Percentiles rank a stretch among this genome's conserved stretches.
phyloP scores from a whole-genome alignment of 1,140 invertebrate genomes.

The Bombus terrestris region DNA sequence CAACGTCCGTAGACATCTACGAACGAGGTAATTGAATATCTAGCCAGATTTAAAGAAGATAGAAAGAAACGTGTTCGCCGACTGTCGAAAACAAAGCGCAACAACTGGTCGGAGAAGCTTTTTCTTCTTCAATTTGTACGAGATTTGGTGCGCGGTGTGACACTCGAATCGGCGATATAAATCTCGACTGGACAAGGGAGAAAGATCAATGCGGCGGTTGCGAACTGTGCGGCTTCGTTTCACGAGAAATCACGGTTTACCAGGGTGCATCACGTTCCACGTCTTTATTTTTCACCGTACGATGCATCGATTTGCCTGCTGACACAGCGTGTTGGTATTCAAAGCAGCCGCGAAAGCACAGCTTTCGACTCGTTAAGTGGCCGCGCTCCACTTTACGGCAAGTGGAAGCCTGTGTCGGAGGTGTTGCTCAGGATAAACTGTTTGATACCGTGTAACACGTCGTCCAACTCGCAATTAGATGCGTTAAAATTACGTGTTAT shows the following conservation, averaged over 20 bases:
- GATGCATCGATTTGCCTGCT: conserved; percentile 10
- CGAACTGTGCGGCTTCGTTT: not conserved
- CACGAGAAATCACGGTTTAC: not conserved
- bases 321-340: conserved; percentile 17
- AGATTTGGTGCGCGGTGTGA: not conserved
- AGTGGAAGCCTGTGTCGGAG: not conserved
- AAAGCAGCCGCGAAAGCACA: not conserved
- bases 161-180: not conserved
- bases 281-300: conserved; percentile 16
- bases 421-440: not conserved
- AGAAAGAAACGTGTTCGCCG: too few species aligned
- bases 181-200: not conserved
- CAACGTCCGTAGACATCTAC: too few species aligned
- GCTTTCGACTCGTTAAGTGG: not conserved
- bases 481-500: too few species aligned
- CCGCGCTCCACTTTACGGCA: not conserved
- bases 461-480: not conserved
- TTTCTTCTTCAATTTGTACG: not conserved
- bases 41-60: too few species aligned
- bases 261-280: not conserved
- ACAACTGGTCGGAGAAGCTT: too few species aligned
- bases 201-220: not conserved
- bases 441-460: not conserved
- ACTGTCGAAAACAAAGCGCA: too few species aligned
- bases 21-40: too few species aligned